Percentiles rank a stretch among this genome's conserved stretches.
These are phyloP conservation scores for Theodoxus fluviatilis DNA, from an alignment of 2,888 invertebrate genomes.

Conservation along the genomic window DNA sequence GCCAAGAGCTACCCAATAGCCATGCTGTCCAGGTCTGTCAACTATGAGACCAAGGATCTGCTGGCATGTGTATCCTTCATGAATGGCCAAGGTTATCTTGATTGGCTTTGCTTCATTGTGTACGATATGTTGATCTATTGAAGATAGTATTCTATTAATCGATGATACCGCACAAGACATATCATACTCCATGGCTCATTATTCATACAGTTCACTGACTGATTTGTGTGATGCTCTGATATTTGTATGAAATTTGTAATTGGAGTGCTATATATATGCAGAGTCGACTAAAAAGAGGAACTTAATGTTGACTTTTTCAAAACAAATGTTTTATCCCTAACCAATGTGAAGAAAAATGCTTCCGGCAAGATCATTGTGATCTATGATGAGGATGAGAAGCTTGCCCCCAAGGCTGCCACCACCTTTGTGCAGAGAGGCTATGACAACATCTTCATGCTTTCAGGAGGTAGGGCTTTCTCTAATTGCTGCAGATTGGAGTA, in stretches of 20 bases:
- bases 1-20: slow-evolving; percentile 66
- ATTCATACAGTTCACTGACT: too few relatives aligned
- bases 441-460: slow-evolving; percentile 68
- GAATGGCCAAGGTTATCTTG: too few relatives aligned
- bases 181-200: too few relatives aligned
- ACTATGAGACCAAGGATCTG: slow-evolving; percentile 67
- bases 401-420: slow-evolving; percentile 63
- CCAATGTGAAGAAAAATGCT: slow-evolving; percentile 65
- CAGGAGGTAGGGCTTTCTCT: slow-evolving; percentile 63
- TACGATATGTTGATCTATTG: too few relatives aligned
- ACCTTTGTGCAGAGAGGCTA: slow-evolving; percentile 68
- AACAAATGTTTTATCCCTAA: too few relatives aligned
- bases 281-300: too few relatives aligned
- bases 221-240: too few relatives aligned
- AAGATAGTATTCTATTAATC: too few relatives aligned
- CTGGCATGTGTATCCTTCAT: slow-evolving; percentile 65
- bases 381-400: slow-evolving; percentile 67
- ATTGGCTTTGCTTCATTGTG: too few relatives aligned
- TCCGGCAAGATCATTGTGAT: slow-evolving; percentile 66
- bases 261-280: too few relatives aligned
- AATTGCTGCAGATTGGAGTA: not conserved
- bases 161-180: too few relatives aligned
- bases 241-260: too few relatives aligned
- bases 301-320: not conserved
- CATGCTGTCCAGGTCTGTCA: slow-evolving; percentile 64